Evolutionary conservation across 2,888 invertebrate species (phyloP).

Genomic region (Scrobipalpa costella): DNA sequence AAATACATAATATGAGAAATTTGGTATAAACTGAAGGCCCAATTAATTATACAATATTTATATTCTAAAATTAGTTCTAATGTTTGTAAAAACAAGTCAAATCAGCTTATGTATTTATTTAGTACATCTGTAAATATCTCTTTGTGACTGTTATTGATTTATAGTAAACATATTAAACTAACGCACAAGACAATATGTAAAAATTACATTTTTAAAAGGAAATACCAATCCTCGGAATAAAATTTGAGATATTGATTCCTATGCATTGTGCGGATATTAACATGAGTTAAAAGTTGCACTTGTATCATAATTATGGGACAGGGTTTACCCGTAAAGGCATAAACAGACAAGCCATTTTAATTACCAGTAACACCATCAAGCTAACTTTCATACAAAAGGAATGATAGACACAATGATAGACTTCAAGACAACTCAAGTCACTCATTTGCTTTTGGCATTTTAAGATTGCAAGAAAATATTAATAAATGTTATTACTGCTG

Average conservation of each 20-base stretch:
- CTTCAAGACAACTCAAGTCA: background rate
- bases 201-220: background rate
- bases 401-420: background rate
- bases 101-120: background rate
- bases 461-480: background rate
- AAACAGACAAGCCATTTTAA: background rate
- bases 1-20: background rate
- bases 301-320: background rate
- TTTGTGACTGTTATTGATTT: conserved; percentile 3
- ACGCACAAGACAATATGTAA: background rate
- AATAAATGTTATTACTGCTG: too few relatives aligned
- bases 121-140: conserved; percentile 12
- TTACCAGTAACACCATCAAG: background rate
- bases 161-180: background rate
- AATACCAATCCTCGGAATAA: background rate
- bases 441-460: background rate
- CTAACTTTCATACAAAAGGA: background rate
- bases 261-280: background rate
- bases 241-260: background rate
- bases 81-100: background rate
- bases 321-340: background rate
- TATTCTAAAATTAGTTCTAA: background rate
- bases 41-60: background rate
- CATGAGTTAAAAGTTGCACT: conserved; percentile 1
- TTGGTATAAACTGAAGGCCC: background rate